A percentile compares a stretch with the other conserved stretches of the same genome.
phyloP scores from a whole-genome alignment of 1,140 invertebrate genomes.

The Bombus sylvicola region DNA sequence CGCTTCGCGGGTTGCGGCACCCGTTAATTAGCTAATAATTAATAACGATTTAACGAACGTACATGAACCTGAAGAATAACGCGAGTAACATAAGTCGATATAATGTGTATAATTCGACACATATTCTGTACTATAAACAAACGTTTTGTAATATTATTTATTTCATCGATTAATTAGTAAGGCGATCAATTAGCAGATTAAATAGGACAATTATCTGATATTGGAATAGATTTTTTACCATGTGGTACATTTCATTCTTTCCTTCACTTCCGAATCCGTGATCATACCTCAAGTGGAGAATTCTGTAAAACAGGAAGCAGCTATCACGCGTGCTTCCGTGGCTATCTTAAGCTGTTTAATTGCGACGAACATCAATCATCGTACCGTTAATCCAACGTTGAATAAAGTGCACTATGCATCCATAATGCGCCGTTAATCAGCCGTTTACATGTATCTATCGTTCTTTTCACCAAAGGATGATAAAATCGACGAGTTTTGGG shows the following conservation, averaged over 20 bases:
- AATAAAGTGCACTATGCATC: not conserved
- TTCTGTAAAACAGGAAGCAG: conserved; percentile 11
- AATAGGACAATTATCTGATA: no score
- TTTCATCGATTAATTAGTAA: not conserved
- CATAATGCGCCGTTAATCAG: conserved; percentile 9
- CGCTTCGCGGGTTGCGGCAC: not conserved
- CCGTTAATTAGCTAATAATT: conserved; percentile 25
- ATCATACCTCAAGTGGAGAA: not conserved
- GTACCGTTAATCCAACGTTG: conserved; percentile 36
- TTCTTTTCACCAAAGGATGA: not conserved
- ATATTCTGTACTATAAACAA: no score
- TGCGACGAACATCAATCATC: conserved; percentile 34
- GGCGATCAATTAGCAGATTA: not conserved
- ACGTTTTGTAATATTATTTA: no score
- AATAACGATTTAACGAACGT: conserved; percentile 6
- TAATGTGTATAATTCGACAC: not conserved
- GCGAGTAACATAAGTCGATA: not conserved
- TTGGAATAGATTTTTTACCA: no score
- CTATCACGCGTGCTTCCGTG: not conserved
- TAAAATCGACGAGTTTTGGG: not conserved
- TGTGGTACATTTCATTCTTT: not conserved
- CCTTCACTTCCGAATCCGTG: not conserved
- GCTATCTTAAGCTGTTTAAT: conserved; percentile 5
- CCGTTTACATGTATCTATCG: not conserved
- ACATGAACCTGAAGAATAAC: not conserved